A percentile compares a stretch with the other conserved stretches of the same genome.
These are phyloP conservation scores for Theristicus caerulescens DNA, from an alignment of 2,113 vertebrate genomes.

Conservation along the genomic window DNA sequence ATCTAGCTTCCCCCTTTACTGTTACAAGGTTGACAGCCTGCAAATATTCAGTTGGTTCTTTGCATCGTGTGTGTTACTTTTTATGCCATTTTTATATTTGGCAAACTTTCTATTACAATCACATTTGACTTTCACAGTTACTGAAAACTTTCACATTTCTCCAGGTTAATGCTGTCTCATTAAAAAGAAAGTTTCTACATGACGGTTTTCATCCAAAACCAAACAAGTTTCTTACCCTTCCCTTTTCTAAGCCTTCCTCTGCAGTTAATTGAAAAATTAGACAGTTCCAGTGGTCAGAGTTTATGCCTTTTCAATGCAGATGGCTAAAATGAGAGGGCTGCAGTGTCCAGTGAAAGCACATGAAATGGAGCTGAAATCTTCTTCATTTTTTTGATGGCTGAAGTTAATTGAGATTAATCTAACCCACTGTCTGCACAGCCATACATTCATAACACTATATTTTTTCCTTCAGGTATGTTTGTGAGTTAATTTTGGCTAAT, in stretches of 20 bases:
- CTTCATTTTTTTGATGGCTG: neutral
- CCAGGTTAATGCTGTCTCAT: neutral
- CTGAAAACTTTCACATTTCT: neutral
- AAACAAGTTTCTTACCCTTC: neutral
- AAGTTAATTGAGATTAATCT: neutral
- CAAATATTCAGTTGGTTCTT: neutral
- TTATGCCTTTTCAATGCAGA: neutral
- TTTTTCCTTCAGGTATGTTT: neutral
- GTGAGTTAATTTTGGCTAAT: neutral
- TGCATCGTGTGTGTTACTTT: neutral
- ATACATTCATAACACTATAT: accelerated
- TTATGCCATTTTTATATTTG: neutral
- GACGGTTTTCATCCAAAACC: neutral
- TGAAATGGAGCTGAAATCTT: neutral
- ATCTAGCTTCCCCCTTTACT: neutral
- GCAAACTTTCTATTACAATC: neutral
- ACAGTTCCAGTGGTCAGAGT: neutral
- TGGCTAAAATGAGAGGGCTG: neutral
- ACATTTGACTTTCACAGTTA: neutral
- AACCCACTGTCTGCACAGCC: neutral
- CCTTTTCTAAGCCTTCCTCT: neutral
- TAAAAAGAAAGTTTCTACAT: neutral
- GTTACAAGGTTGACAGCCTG: slow-evolving; percentile 2
- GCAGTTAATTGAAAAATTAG: neutral
- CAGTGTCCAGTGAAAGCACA: neutral